Percentiles rank a stretch among this genome's conserved stretches.
phyloP scores from a whole-genome alignment of 1,140 invertebrate species.

The Bombus soroeensis region DNA sequence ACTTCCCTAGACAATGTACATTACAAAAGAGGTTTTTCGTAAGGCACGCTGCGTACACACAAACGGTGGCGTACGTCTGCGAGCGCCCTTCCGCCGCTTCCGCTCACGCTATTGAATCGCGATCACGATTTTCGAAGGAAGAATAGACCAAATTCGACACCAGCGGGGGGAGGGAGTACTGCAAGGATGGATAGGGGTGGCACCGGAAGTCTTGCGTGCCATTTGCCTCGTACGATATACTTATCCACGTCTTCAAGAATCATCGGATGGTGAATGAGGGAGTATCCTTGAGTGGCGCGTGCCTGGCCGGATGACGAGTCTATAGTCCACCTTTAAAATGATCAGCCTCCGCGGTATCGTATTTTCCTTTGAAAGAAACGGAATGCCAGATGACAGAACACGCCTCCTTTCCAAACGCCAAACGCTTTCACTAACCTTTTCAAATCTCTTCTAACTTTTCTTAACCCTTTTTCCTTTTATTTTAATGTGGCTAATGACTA shows the following conservation, averaged over 20 bases:
- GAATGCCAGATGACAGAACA: background rate
- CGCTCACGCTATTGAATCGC: constrained; percentile 72
- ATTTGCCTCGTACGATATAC: constrained; percentile 77
- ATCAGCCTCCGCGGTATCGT: constrained; percentile 32
- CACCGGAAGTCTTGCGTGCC: constrained; percentile 81
- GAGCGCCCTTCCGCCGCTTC: constrained; percentile 69
- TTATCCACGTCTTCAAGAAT: constrained; percentile 77
- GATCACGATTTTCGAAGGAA: constrained; percentile 71
- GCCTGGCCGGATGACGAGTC: constrained; percentile 66
- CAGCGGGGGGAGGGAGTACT: constrained; percentile 58
- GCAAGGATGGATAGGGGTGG: constrained; percentile 58
- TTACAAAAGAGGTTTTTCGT: constrained; percentile 65
- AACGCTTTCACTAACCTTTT: background rate
- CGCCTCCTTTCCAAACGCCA: constrained; percentile 2
- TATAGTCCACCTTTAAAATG: constrained; percentile 30
- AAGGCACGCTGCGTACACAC: constrained; percentile 16
- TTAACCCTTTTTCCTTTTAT: background rate
- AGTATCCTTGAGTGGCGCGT: constrained; percentile 76
- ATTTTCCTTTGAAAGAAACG: constrained; percentile 21
- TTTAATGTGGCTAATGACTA: background rate
- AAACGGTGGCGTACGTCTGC: constrained; percentile 45
- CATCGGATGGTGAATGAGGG: constrained; percentile 73
- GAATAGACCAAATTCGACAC: constrained; percentile 74
- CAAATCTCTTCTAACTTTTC: background rate
- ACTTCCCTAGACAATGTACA: constrained; percentile 69